phyloP scores from a whole-genome alignment of 2,113 vertebrate genomes.

The Diphyllodes magnificus region DNA sequence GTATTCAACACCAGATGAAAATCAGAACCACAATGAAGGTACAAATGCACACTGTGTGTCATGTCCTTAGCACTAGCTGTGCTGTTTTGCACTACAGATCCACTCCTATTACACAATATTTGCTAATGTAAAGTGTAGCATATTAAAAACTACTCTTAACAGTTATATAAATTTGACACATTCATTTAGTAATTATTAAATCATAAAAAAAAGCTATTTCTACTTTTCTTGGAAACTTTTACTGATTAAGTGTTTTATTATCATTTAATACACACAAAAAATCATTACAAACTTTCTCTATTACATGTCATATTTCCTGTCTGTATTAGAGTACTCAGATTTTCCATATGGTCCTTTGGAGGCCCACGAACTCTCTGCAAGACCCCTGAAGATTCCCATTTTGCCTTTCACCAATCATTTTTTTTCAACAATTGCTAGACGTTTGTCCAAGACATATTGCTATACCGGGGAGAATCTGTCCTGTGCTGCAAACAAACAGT shows the following conservation, averaged over 20 bases:
- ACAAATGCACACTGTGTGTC: not conserved
- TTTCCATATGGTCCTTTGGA: slow-evolving; percentile 52
- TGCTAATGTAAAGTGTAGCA: not conserved
- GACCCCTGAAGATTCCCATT: slow-evolving; percentile 30
- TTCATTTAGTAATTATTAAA: not conserved
- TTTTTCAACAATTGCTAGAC: slow-evolving; percentile 55
- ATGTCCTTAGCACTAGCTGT: not conserved
- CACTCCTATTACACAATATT: not conserved
- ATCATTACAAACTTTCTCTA: not conserved
- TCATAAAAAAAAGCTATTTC: not conserved
- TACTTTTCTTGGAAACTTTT: not conserved
- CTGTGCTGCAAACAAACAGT: slow-evolving; percentile 57
- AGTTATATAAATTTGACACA: not conserved
- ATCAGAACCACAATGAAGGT: not conserved
- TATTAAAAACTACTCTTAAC: not conserved
- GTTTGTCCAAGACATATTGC: slow-evolving; percentile 61
- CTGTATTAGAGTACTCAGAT: slow-evolving; percentile 3
- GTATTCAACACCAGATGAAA: not conserved
- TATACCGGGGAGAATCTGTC: slow-evolving; percentile 19
- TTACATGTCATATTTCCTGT: not conserved
- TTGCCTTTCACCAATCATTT: slow-evolving; percentile 45
- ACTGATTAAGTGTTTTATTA: not conserved
- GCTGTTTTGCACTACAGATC: not conserved
- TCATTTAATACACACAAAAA: not conserved
- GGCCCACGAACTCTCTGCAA: slow-evolving; percentile 16